phyloP scores from a whole-genome alignment of 2,113 vertebrate genomes.

The Tamias sibiricus region DNA sequence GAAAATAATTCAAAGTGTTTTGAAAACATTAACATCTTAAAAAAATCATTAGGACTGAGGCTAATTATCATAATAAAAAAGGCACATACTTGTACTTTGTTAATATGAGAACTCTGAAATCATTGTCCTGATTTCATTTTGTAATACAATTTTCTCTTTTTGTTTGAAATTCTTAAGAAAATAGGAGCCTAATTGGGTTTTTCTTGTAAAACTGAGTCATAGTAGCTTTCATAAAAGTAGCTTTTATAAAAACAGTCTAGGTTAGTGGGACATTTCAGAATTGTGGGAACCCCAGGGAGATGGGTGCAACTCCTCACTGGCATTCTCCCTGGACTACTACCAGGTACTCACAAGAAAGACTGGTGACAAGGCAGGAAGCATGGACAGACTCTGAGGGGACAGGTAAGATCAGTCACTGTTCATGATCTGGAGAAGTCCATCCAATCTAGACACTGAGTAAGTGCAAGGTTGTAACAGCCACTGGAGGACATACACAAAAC shows the following conservation, averaged over 20 bases:
- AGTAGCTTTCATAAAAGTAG: not conserved
- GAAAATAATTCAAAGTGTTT: slow-evolving; percentile 7
- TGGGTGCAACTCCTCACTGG: not conserved
- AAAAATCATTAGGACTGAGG: slow-evolving; percentile 1
- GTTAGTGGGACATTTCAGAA: not conserved
- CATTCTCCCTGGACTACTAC: not conserved
- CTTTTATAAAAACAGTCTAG: not conserved
- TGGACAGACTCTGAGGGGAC: not conserved
- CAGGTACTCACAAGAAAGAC: not conserved
- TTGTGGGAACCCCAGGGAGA: not conserved
- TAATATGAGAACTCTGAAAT: not conserved
- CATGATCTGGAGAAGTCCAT: not conserved
- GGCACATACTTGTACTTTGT: not conserved
- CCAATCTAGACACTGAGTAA: not conserved
- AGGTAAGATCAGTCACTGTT: not conserved
- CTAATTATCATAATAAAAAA: not conserved
- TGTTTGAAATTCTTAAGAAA: slow-evolving; percentile 19
- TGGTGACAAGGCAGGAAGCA: not conserved
- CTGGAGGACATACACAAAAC: not conserved
- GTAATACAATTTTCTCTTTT: not conserved
- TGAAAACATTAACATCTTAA: slow-evolving; percentile 25
- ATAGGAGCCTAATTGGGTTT: not conserved
- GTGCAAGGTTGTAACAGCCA: not conserved
- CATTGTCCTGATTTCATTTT: not conserved
- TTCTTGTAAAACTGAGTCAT: not conserved